Base-by-base conservation (phyloP, 1,140 invertebrate species). In the Orius laevigatus region DNA sequence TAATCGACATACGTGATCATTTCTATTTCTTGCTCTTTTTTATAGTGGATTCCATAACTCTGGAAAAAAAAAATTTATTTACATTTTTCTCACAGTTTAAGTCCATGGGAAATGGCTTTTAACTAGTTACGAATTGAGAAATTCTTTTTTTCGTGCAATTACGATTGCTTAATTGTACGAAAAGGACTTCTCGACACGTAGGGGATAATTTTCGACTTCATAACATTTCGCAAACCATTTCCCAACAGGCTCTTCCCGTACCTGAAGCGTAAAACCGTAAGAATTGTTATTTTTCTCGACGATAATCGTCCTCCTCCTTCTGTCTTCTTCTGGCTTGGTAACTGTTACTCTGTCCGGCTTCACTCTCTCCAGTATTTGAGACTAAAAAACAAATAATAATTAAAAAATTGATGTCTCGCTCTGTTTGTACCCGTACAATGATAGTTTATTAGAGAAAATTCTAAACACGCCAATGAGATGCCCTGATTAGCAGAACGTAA, bases 1-100 rank as follows among this genome's bases (percentile, higher is more conserved):
- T 89, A 91, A 62, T 95, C 90, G 18, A 95, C 90, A 59, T 94
- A 95, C 0, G 90, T 93, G 16, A 94, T 89, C 69, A 94, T 86
- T 56, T 76, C 73, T 35, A 74, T 67, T 58, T 75, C 72, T 48
- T 67, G 64, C 52, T 89, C 88, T 62, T 82, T 79, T 60, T 91
- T 91, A 64, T 94, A 92, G 61, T 91, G 87, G 43, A 95, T 92
- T 9, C 89, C 89, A 62, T 95, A 95, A 60, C 88, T 94, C 75
- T 95, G 76, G 11, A 63, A 64, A 55, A 50, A 47, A 54, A 47
- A 25, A 25, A 25, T 4, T 25, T 25, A 4, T 3, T 25, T 8
- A 25, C 25, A 25, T 8, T 25, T 25, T 25, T 25, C 25, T 8
- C 25, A 25, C 25, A 25, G 3, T n/a, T 25, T 25, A 25, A 25